A percentile compares a stretch with the other conserved stretches of the same genome.
Evolutionary conservation across 1,140 invertebrate genomes (phyloP).

Genomic region (Lutraria rhynchaena): DNA sequence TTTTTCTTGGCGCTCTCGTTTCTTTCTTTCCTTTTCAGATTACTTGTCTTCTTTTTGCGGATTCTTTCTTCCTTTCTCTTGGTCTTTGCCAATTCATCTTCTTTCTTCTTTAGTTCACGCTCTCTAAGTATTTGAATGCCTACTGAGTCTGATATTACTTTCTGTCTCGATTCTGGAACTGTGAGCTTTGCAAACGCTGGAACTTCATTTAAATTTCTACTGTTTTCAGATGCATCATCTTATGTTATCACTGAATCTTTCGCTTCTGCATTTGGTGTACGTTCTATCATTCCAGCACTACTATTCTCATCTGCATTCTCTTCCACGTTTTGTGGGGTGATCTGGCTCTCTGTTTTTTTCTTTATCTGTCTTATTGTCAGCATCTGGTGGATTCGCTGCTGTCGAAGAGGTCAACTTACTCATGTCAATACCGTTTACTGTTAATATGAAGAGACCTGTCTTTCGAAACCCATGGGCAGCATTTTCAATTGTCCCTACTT

Average conservation of each 20-base stretch:
- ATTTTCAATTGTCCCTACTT: not conserved
- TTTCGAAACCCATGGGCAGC: conserved; percentile 5
- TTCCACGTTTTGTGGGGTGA: not conserved
- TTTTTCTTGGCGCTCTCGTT: not conserved
- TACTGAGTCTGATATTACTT: not conserved
- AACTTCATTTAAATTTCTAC: not conserved
- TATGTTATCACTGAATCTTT: no score
- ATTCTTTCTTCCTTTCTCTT: conserved; percentile 8
- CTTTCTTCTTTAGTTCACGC: not conserved
- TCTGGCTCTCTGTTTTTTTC: not conserved
- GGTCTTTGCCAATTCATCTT: not conserved
- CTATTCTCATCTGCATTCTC: not conserved
- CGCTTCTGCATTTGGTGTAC: not conserved
- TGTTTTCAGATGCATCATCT: no score
- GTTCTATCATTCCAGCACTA: not conserved
- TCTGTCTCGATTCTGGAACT: not conserved
- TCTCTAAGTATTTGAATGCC: conserved; percentile 10
- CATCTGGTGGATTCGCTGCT: conserved; percentile 12
- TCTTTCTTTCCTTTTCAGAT: not conserved
- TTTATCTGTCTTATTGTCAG: conserved; percentile 14
- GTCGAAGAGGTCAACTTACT: conserved; percentile 5
- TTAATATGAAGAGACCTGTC: conserved; percentile 1
- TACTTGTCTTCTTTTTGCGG: conserved; percentile 1
- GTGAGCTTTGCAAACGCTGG: conserved; percentile 10
- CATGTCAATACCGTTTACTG: conserved; percentile 12